Base-by-base conservation (phyloP, 2,888 invertebrate species). In the Caenorhabditis afra region DNA sequence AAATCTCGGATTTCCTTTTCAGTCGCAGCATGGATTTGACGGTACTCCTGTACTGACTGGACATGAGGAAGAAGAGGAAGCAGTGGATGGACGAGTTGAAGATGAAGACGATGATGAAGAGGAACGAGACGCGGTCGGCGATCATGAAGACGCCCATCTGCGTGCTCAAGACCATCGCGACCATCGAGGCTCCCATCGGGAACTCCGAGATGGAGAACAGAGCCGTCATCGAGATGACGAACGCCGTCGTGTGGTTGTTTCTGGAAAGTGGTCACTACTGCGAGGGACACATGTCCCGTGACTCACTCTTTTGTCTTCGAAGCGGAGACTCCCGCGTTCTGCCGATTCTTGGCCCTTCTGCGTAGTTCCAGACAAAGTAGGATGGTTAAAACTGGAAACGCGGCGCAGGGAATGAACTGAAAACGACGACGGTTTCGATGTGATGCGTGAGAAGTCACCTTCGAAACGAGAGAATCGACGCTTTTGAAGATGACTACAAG, bases 71-170 rank as follows among this genome's bases (percentile, higher is more conserved):
- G 12, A 44, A 61, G 12, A 70, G 16, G 1, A 70, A 1, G n/a
- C 59, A 70, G 37, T 70, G 68, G 12, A 70, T 35, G 1, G 68
- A 61, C 20, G 68, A 58, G 20, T 70, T 70, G 14, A 18, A 23
- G 22, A 45, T 70, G 16, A 70, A 70, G 0, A 70, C 29, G 0
- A 59, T 18, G 11, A 61, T 44, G 37, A 52, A 53, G 0, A 53
- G n/a, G n/a, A 62, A 22, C 0, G 3, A 14, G 14, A 52, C 29
- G 20, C 29, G n/a, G 4, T 52, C 4, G 20, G 49, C 10, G 22
- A 49, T 49, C 22, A 20, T 49, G 49, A 11, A 49, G 10, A 49
- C 20, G 1, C 22, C 22, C 22, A 10, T 3, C 22, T 49, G n/a
- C 1, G 3, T 8, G 29, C 3, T 29, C 29, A n/a, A 8, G 1